A percentile compares a stretch with the other conserved stretches of the same genome.
phyloP scores from a whole-genome alignment of 2,113 vertebrate species.

The Phylloscopus trochiloides region DNA sequence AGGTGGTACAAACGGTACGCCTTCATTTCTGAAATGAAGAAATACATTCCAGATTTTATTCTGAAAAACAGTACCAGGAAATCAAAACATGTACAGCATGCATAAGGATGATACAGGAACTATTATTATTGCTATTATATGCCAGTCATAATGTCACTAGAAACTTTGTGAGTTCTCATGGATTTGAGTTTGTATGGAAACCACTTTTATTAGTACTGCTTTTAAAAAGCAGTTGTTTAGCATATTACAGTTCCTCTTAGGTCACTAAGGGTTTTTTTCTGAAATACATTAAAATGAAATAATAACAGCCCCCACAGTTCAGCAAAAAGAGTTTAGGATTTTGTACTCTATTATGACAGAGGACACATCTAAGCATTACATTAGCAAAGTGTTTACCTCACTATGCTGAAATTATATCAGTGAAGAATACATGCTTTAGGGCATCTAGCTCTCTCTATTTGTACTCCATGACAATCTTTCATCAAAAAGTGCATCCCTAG shows the following conservation, averaged over 20 bases:
- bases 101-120: background rate
- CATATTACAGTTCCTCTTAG: background rate
- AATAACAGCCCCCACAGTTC: background rate
- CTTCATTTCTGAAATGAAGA: background rate
- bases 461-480: background rate
- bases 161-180: background rate
- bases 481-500: background rate
- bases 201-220: background rate
- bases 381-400: background rate
- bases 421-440: background rate
- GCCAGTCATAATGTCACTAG: slow-evolving; percentile 11
- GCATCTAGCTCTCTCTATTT: background rate
- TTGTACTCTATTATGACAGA: background rate
- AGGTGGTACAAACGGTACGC: background rate
- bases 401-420: background rate
- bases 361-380: background rate
- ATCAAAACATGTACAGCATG: background rate
- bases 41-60: background rate
- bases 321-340: background rate
- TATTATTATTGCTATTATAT: slow-evolving; percentile 4
- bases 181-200: slow-evolving; percentile 41
- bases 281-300: background rate
- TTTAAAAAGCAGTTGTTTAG: background rate
- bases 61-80: background rate
- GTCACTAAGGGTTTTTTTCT: background rate